Evolutionary conservation across 2,888 invertebrate genomes (phyloP).

Genomic region (Punctoribates punctum): DNA sequence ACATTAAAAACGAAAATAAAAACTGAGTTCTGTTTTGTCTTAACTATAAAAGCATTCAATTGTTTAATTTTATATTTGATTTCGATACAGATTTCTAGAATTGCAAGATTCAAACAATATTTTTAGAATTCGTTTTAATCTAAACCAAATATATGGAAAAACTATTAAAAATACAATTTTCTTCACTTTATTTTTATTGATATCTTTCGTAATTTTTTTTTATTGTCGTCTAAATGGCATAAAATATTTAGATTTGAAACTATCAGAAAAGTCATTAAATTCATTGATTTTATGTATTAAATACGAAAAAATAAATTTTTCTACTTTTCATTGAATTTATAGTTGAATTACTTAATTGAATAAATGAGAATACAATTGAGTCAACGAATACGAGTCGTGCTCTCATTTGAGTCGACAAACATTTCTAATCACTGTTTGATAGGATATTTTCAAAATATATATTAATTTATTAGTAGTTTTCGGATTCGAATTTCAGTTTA

Average conservation of each 20-base stretch:
- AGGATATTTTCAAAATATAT: neutral
- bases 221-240: slow-evolving; percentile 12
- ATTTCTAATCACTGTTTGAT: neutral
- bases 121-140: neutral
- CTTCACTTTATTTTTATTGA: neutral
- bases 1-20: no score
- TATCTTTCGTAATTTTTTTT: neutral
- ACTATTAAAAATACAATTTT: slow-evolving; percentile 15
- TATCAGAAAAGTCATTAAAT: neutral
- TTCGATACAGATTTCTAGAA: neutral
- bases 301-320: no score
- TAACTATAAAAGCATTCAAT: neutral
- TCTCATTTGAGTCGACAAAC: neutral
- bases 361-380: no score
- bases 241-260: neutral
- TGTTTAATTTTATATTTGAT: slow-evolving; percentile 1
- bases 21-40: neutral
- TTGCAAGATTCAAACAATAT: neutral
- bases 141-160: neutral
- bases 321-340: no score
- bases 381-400: no score
- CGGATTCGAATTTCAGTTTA: slow-evolving; percentile 2
- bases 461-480: neutral
- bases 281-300: neutral
- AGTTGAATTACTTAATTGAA: no score